Conservation (phyloP, 2,888 invertebrate genomes). For the Melipona bicolor region DNA sequence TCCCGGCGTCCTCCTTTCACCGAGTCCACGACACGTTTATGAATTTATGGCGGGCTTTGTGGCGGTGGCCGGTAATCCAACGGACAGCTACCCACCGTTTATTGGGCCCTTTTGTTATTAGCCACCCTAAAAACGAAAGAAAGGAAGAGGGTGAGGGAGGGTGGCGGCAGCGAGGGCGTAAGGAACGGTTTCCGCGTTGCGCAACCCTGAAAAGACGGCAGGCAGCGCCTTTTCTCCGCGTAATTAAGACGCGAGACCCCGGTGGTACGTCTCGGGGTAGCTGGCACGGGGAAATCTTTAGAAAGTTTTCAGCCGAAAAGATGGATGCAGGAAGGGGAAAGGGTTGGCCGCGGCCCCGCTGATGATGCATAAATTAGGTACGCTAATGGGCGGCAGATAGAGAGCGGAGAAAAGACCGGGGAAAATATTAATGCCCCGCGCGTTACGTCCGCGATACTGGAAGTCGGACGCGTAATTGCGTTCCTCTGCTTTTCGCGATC, state of each 20-base stretch:
- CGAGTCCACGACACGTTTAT: constrained; percentile 78
- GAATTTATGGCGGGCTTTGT: constrained; percentile 79
- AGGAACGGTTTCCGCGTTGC: constrained; percentile 60
- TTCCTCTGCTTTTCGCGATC: constrained; percentile 2
- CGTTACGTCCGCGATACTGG: background rate
- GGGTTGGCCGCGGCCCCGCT: constrained; percentile 74
- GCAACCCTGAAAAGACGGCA: constrained; percentile 63
- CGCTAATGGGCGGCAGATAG: constrained; percentile 79
- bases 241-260: constrained; percentile 79
- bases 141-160: background rate
- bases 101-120: constrained; percentile 73
- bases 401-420: constrained; percentile 71
- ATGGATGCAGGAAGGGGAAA: constrained; percentile 79
- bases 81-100: constrained; percentile 75
- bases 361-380: constrained; percentile 83
- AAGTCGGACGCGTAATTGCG: constrained; percentile 37
- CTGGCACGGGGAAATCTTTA: constrained; percentile 76
- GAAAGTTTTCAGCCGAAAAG: constrained; percentile 80
- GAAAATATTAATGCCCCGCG: constrained; percentile 74
- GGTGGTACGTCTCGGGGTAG: constrained; percentile 10
- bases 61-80: constrained; percentile 68
- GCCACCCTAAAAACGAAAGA: constrained; percentile 47
- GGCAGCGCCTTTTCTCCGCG: constrained; percentile 68
- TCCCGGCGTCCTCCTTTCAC: constrained; percentile 32
- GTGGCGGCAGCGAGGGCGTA: constrained; percentile 16